Base-by-base conservation (phyloP, 2,797 vertebrate genomes). In the Epinephelus malabaricus region DNA sequence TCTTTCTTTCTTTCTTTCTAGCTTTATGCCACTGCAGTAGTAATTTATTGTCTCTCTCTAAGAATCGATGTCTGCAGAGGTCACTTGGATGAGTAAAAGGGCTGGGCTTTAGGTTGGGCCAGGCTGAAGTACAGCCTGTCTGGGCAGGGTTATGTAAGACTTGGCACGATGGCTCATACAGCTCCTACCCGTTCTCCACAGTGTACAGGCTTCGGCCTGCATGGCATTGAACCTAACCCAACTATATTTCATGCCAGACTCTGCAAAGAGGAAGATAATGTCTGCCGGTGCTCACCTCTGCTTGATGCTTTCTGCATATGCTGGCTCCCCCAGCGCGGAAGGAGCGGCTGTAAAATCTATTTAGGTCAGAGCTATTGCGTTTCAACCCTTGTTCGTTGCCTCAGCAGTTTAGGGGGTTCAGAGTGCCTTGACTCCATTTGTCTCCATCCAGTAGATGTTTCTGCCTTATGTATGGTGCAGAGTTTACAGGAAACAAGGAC, bases 311-410 rank as follows among this genome's bases (percentile, higher is more conserved):
- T 94, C 66, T 34, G 53, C 92, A 92, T 73, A 84, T 93, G 91
- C 83, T 21, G n/a, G 82, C 83, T 92, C 80, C 84, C 85, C 76
- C 40, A 73, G 83, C 53, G 63, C 27, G 72, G 71, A 84, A 51
- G 66, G 70, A 89, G 76, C 62, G 82, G 82, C 94, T 94, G 93
- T 91, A 78, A 93, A 94, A 93, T 91, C 93, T 92, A 95, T 94
- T 94, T 90, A 81, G 93, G 93, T 93, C 93, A 94, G 73, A 83
- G 81, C 79, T 85, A 92, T 92, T 90, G 84, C 59, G 56, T 91
- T 92, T 93, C 90, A 83, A 72, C 45, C 23, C 86, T 78, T 89
- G 90, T 89, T 91, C 86, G 84, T 79, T 85, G 76, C 80, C 83
- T 88, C 84, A 72, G 90, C 84, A 89, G 23, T 91, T 90, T 78